Percentiles rank a stretch among this genome's conserved stretches.
phyloP scores from a whole-genome alignment of 2,113 vertebrate genomes.

The Aplodontia rufa region DNA sequence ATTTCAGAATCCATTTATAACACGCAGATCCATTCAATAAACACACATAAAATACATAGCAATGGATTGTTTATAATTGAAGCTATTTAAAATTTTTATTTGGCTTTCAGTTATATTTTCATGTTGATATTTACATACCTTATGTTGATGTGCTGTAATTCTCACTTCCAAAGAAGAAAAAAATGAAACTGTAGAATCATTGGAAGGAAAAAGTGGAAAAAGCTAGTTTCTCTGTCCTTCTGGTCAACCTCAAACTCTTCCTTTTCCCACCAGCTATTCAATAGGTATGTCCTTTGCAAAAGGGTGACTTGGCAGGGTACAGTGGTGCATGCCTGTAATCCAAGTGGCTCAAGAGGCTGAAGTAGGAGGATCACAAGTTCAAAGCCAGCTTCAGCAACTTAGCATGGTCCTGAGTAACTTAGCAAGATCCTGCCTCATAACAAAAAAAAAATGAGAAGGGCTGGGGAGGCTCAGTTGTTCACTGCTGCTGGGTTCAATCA shows the following conservation, averaged over 20 bases:
- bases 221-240: background rate
- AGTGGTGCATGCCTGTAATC: too few species aligned
- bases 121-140: background rate
- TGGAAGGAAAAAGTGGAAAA: background rate
- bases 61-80: background rate
- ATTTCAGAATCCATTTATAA: background rate
- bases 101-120: background rate
- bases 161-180: background rate
- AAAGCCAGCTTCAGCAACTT: too few species aligned
- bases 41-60: background rate
- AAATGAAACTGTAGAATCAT: background rate
- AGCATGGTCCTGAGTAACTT: too few species aligned
- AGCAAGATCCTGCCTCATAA: too few species aligned
- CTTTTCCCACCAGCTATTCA: background rate
- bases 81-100: background rate
- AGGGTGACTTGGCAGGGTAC: too few species aligned
- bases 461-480: too few species aligned
- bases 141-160: background rate
- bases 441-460: too few species aligned
- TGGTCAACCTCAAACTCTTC: background rate
- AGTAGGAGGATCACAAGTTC: too few species aligned
- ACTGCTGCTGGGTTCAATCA: too few species aligned
- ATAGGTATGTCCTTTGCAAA: background rate
- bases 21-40: background rate
- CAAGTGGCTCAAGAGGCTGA: too few species aligned